Evolutionary conservation across 2,888 invertebrate species (phyloP).

Genomic region (Sceliomorpha sp.): DNA sequence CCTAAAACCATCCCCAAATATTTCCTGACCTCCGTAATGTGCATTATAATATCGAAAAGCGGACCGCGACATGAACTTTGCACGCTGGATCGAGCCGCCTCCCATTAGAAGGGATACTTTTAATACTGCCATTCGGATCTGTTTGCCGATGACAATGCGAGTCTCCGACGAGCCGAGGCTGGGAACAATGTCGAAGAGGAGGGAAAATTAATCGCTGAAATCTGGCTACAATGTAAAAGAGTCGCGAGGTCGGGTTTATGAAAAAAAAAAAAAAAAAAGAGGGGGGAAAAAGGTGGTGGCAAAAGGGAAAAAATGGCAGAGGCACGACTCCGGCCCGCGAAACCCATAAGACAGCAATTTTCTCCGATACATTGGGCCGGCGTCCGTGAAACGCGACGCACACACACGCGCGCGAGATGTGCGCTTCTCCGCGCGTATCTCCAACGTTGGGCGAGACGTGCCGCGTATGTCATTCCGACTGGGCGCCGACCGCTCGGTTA

Average conservation of each 20-base stretch:
- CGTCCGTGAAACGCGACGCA: constrained; percentile 61
- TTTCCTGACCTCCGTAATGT: too few species aligned
- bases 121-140: constrained; percentile 78
- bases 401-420: constrained; percentile 40
- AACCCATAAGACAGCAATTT: constrained; percentile 80
- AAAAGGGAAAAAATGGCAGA: constrained; percentile 27
- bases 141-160: constrained; percentile 79
- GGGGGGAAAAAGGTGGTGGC: too few species aligned
- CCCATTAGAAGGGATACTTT: constrained; percentile 78
- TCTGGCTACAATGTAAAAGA: constrained; percentile 79
- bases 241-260: constrained; percentile 71
- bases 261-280: constrained; percentile 60
- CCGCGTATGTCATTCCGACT: constrained; percentile 73
- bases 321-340: constrained; percentile 70
- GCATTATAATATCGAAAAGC: constrained; percentile 15
- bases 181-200: constrained; percentile 68
- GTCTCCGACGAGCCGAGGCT: constrained; percentile 62
- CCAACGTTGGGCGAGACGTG: constrained; percentile 62
- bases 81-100: constrained; percentile 62
- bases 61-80: constrained; percentile 21
- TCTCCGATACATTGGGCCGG: constrained; percentile 78
- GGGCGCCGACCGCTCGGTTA: constrained; percentile 64
- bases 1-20: too few species aligned
- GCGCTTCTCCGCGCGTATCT: constrained; percentile 50
- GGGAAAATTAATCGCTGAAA: constrained; percentile 79